Percentiles rank a stretch among this genome's conserved stretches.
Conservation (phyloP, 2,888 invertebrate genomes). For the Entomobrya proxima region DNA sequence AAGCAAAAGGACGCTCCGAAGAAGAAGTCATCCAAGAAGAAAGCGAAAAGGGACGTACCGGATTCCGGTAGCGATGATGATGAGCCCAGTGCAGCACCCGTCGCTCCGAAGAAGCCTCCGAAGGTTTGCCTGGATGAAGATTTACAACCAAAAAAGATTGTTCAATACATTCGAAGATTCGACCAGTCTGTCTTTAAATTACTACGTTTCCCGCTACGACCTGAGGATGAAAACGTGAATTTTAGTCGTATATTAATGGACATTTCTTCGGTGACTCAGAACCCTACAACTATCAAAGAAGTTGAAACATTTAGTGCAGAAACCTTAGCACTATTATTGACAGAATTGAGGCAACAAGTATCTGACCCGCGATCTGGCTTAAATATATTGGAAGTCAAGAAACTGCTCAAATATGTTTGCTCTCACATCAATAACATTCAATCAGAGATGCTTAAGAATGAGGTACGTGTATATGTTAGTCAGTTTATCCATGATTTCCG, state of each 20-base stretch:
- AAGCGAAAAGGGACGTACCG: slow-evolving; percentile 25
- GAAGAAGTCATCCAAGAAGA: slow-evolving; percentile 44
- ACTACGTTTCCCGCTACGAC: slow-evolving; percentile 52
- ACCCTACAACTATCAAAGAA: background rate
- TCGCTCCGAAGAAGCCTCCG: background rate
- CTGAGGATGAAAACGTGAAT: slow-evolving; percentile 5
- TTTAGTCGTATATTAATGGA: slow-evolving; percentile 50
- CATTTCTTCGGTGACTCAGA: slow-evolving; percentile 29
- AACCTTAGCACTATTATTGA: slow-evolving; percentile 50
- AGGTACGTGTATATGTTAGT: too few relatives aligned
- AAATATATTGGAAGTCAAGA: slow-evolving; percentile 46
- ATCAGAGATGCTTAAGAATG: background rate
- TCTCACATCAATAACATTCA: slow-evolving; percentile 56
- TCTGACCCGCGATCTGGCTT: slow-evolving; percentile 35
- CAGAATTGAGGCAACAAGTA: slow-evolving; percentile 64
- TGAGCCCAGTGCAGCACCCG: background rate
- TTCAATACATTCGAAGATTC: slow-evolving; percentile 58
- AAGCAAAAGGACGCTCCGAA: background rate
- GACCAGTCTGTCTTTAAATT: slow-evolving; percentile 57
- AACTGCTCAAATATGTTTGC: slow-evolving; percentile 47
- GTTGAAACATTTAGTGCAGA: slow-evolving; percentile 63
- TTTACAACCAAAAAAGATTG: slow-evolving; percentile 65
- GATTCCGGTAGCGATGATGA: slow-evolving; percentile 38
- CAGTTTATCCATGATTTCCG: too few relatives aligned
- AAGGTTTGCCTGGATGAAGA: slow-evolving; percentile 42